Base-by-base conservation (phyloP, 64 coral and sea anemone genomes). In the Dendronephthya gigantea region DNA sequence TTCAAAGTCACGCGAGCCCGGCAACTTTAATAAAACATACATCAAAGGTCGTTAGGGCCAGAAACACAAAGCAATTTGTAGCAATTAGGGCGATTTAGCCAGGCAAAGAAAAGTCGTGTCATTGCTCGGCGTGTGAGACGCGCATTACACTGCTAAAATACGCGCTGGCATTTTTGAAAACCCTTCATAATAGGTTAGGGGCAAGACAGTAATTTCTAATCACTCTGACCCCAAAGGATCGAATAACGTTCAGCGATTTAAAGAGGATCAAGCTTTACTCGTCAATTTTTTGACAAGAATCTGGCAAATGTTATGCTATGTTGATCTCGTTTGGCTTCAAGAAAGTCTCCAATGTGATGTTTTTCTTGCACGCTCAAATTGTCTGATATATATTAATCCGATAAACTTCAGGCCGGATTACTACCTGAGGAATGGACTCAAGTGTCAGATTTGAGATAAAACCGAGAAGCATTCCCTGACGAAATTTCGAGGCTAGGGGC, bases 11-110 rank as follows among this genome's bases (percentile, higher is more conserved):
- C 55, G 55, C 55, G 55, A 62, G 25, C 19, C 55, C 55, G 55
- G 55, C 25, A 27, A 19, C 55, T 19, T 22, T n/a, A 62, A 45
- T 45, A n/a, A 62, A 62, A 62, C 25, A 27, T 62, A 62, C 55
- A 62, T 62, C 19, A 62, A 62, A 62, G 55, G 55, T 62, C 55
- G 55, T 1, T 27, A 62, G 55, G 55, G 55, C 55, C 6, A 62
- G 55, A 62, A 62, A 62, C 55, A 62, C 55, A 62, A 62, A 62
- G 55, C 55, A 62, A 62, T 62, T 62, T 62, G 55, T 62, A 62
- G 55, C 55, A 62, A 62, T 62, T 62, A 62, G 6, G 55, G 25
- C 25, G 55, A 62, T 62, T 62, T 62, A 45, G 11, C 4, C 41
- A 45, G 55, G 55, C 55, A 62, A 62, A 62, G 55, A n/a, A n/a